Evolutionary conservation across 1,140 invertebrate genomes (phyloP).

Genomic region (Drosophila kurseongensis): DNA sequence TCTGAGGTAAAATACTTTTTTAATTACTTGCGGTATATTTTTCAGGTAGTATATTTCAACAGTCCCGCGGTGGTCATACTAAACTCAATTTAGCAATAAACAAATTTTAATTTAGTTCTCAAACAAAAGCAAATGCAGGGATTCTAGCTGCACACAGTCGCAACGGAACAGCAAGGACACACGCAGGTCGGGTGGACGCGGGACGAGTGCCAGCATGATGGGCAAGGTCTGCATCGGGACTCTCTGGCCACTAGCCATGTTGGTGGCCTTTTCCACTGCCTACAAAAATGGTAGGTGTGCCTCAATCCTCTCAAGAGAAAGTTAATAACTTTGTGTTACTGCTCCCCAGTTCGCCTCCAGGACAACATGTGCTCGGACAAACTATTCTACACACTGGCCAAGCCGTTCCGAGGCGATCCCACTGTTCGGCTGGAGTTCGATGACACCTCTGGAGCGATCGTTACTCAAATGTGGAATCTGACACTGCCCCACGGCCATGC

Average conservation of each 20-base stretch:
- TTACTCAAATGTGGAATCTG: conserved; percentile 75
- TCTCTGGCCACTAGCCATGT: conserved; percentile 21
- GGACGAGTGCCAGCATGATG: conserved; percentile 21
- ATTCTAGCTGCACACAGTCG: conserved; percentile 13
- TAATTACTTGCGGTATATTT: too few species aligned
- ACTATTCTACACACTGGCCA: conserved; percentile 61
- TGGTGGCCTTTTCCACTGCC: conserved; percentile 29
- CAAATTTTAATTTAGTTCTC: conserved; percentile 1
- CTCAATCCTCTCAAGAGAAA: not conserved
- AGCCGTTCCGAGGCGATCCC: conserved; percentile 74
- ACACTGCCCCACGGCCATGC: conserved; percentile 67
- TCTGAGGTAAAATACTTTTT: too few species aligned
- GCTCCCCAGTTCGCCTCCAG: conserved; percentile 60
- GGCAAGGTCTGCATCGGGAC: conserved; percentile 11
- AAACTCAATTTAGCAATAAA: conserved; percentile 21
- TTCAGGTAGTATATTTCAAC: too few species aligned
- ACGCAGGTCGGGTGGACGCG: conserved; percentile 13
- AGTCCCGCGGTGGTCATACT: not conserved
- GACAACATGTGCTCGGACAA: conserved; percentile 76
- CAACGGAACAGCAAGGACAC: conserved; percentile 13
- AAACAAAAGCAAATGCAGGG: conserved; percentile 15
- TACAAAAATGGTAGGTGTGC: conserved; percentile 35
- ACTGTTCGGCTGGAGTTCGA: conserved; percentile 68
- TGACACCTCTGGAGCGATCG: conserved; percentile 75
- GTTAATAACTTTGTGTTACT: not conserved